phyloP scores from a whole-genome alignment of 2,797 vertebrate genomes.

The Cyprinodon diabolis region DNA sequence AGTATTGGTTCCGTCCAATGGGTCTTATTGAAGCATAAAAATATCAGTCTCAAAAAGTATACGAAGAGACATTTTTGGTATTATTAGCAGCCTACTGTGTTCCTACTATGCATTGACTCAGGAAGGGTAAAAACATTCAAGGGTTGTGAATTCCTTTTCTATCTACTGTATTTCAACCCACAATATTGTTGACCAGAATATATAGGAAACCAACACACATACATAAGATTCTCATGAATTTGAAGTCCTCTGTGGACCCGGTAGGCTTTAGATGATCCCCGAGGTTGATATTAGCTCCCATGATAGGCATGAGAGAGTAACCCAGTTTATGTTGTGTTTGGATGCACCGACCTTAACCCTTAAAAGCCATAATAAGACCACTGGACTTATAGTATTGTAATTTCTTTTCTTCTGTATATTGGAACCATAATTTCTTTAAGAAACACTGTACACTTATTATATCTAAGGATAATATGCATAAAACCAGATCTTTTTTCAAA shows the following conservation, averaged over 20 bases:
- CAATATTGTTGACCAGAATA: conserved; percentile 38
- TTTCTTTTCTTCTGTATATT: conserved; percentile 26
- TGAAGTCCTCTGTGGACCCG: conserved; percentile 63
- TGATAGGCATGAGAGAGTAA: conserved; percentile 70
- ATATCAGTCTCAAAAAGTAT: not conserved
- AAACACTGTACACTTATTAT: conserved; percentile 1
- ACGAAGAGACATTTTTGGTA: not conserved
- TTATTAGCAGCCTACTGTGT: not conserved
- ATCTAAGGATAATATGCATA: conserved; percentile 1
- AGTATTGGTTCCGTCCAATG: not conserved
- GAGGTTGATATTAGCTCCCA: conserved; percentile 75
- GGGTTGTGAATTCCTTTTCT: conserved; percentile 16
- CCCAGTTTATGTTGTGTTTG: conserved; percentile 65
- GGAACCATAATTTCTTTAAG: conserved; percentile 5
- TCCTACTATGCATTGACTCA: not conserved
- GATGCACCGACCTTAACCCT: conserved; percentile 62
- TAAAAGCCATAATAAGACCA: conserved; percentile 55
- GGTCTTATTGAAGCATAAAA: not conserved
- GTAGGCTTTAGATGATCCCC: conserved; percentile 70
- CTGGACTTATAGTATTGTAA: conserved; percentile 19
- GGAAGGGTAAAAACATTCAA: not conserved
- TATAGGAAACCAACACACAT: conserved; percentile 30
- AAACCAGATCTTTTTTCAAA: not conserved
- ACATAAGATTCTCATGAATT: conserved; percentile 59
- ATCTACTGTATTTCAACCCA: conserved; percentile 34